phyloP scores from a whole-genome alignment of 2,888 invertebrate genomes.

The Noctua janthina region DNA sequence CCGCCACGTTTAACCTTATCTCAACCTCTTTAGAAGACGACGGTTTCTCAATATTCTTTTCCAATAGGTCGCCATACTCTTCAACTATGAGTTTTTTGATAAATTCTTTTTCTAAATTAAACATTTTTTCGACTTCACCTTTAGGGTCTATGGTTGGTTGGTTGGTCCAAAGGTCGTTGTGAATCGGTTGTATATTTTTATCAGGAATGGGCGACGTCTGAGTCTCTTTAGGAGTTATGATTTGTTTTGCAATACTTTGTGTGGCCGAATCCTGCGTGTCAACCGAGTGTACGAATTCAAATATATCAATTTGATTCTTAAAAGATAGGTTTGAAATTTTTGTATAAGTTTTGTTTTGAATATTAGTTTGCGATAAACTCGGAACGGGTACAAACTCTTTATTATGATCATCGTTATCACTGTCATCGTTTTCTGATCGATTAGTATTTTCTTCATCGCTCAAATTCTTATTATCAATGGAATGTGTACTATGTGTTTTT shows the following conservation, averaged over 20 bases:
- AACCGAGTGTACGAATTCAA: slow-evolving; percentile 85
- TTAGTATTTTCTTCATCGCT: slow-evolving; percentile 55
- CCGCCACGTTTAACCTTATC: slow-evolving; percentile 73
- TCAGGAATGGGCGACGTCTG: slow-evolving; percentile 85
- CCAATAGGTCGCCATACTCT: slow-evolving; percentile 85
- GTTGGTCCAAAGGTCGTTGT: slow-evolving; percentile 81
- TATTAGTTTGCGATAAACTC: slow-evolving; percentile 58
- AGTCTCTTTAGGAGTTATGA: slow-evolving; percentile 85
- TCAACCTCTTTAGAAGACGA: slow-evolving; percentile 79
- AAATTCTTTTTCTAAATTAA: slow-evolving; percentile 86
- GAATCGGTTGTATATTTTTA: slow-evolving; percentile 80
- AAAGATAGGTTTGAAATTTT: slow-evolving; percentile 82
- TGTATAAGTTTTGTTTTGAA: slow-evolving; percentile 74
- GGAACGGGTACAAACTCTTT: slow-evolving; percentile 42
- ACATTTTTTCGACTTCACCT: slow-evolving; percentile 83
- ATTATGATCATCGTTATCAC: slow-evolving; percentile 33
- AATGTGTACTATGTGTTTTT: slow-evolving; percentile 48
- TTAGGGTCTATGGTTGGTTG: slow-evolving; percentile 78
- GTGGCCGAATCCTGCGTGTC: slow-evolving; percentile 86
- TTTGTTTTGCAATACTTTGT: slow-evolving; percentile 80
- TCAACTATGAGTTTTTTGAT: slow-evolving; percentile 85
- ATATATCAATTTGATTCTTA: slow-evolving; percentile 84
- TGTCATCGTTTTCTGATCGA: slow-evolving; percentile 36
- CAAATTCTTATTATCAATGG: slow-evolving; percentile 44
- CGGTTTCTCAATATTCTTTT: slow-evolving; percentile 82